A percentile compares a stretch with the other conserved stretches of the same genome.
phyloP scores from a whole-genome alignment of 92 coral and sea anemone genomes.

The Virgularia gustaviana region DNA sequence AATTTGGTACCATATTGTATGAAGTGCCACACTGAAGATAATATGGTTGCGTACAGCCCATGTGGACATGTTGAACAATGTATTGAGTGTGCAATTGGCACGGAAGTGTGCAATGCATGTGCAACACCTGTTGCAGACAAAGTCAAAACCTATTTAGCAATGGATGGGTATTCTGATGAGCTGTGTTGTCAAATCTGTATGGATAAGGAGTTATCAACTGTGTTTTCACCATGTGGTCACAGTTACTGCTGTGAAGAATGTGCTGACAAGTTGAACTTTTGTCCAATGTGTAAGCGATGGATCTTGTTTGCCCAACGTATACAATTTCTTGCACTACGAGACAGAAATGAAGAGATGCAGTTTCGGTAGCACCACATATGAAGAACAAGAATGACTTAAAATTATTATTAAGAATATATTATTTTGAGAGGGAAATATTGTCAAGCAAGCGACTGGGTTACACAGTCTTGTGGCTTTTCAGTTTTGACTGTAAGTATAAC shows the following conservation, averaged over 20 bases:
- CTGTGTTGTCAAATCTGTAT: slow-evolving; percentile 91
- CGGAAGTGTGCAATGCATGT: slow-evolving; percentile 68
- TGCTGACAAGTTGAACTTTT: slow-evolving; percentile 74
- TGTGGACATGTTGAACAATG: slow-evolving; percentile 87
- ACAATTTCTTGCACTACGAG: slow-evolving; percentile 54
- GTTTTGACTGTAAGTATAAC: too few relatives aligned
- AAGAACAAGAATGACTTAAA: too few relatives aligned
- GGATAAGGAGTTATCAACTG: slow-evolving; percentile 89
- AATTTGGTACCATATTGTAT: slow-evolving; percentile 55
- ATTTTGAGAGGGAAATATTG: too few relatives aligned
- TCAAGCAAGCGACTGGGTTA: too few relatives aligned
- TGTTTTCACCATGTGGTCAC: slow-evolving; percentile 95
- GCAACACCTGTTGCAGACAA: slow-evolving; percentile 58
- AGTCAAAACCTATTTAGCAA: slow-evolving; percentile 75
- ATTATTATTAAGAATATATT: too few relatives aligned
- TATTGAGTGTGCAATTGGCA: slow-evolving; percentile 61
- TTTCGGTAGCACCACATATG: too few relatives aligned
- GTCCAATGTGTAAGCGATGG: slow-evolving; percentile 92
- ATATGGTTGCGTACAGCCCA: slow-evolving; percentile 77
- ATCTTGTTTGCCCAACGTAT: slow-evolving; percentile 83
- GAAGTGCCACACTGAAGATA: slow-evolving; percentile 61
- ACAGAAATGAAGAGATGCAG: too few relatives aligned
- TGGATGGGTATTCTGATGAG: slow-evolving; percentile 71
- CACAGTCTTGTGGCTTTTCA: too few relatives aligned
- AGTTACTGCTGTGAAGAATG: slow-evolving; percentile 80